Evolutionary conservation across 2,113 vertebrate species (phyloP).

Genomic region (Notiomystis cincta): DNA sequence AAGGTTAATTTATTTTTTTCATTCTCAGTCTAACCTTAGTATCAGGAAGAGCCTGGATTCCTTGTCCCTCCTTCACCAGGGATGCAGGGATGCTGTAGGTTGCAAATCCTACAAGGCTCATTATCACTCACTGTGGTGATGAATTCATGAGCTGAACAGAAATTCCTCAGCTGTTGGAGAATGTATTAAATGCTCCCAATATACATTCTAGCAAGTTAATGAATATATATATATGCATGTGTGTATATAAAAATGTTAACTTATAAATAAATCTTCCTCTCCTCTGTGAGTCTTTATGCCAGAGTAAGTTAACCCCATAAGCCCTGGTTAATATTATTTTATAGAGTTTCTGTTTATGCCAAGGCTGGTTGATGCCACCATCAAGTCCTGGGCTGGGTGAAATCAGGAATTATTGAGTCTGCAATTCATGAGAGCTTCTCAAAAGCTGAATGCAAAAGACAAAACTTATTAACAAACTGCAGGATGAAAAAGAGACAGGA

Average conservation of each 20-base stretch:
- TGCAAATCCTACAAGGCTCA: background rate
- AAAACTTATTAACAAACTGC: background rate
- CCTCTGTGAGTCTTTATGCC: background rate
- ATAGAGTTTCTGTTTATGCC: background rate
- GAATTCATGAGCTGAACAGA: background rate
- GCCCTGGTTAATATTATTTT: background rate
- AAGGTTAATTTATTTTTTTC: background rate
- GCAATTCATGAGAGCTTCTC: background rate
- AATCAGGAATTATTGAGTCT: background rate
- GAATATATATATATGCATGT: constrained; percentile 1
- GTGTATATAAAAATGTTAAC: background rate
- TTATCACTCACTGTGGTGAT: background rate
- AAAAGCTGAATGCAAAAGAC: background rate
- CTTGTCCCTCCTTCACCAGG: background rate
- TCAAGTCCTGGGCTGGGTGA: background rate
- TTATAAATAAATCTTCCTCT: constrained; percentile 12
- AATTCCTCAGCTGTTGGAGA: constrained; percentile 23
- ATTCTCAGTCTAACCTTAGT: background rate
- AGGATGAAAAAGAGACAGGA: background rate
- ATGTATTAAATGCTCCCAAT: constrained; percentile 5
- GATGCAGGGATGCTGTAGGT: background rate
- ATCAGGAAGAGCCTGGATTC: background rate
- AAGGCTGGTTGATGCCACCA: background rate
- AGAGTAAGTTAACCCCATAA: background rate
- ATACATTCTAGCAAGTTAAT: constrained; percentile 15